Evolutionary conservation across 2,888 invertebrate genomes (phyloP), one percentile per base, ranked within the genome.

Genomic region (Tridacna crocea): DNA sequence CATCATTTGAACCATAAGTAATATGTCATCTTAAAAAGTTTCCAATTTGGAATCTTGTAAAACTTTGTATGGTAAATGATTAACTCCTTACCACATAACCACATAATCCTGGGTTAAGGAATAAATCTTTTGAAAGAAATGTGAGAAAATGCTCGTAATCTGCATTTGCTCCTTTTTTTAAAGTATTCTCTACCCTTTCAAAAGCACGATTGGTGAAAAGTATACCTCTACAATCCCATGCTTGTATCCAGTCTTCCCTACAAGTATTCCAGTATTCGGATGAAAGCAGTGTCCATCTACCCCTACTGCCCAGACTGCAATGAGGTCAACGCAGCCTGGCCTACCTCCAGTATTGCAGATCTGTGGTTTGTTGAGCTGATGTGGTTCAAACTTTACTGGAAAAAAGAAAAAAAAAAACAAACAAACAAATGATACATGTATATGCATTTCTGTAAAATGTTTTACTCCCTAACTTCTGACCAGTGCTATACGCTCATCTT

Each of bases 261-360:
- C 22, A 26, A 76, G 76, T 55, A 87, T 75, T 0, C 89, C 90
- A 22, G 82, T 77, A 13, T 88, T 66, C 2, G 85, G 70, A 61
- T 84, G 60, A 24, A 73, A 68, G 48, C 90, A 90, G 15, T 77
- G 55, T 0, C 87, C 88, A 11, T 65, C 61, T n/a, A 75, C 27
- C 0, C 90, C 90, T 0, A 85, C 68, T 0, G 83, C 81, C 90
- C 90, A 90, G 0, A 85, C 22, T 22, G 77, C 80, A 11, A 90
- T 77, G 3, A 82, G 73, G 19, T 85, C 79, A 0, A n/a, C 26
- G 68, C 88, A 88, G 11, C 73, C 79, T 0, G 26, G 58, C 36
- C 63, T 63, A 0, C 68, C 36, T 0, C 65, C 60, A 84, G 74
- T 77, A 27, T 58, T 65, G 27, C 81, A 85, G 6, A 46, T 72